Conservation (phyloP, 35 echinoderm and acorn worm genomes). For the Patiria miniata region DNA sequence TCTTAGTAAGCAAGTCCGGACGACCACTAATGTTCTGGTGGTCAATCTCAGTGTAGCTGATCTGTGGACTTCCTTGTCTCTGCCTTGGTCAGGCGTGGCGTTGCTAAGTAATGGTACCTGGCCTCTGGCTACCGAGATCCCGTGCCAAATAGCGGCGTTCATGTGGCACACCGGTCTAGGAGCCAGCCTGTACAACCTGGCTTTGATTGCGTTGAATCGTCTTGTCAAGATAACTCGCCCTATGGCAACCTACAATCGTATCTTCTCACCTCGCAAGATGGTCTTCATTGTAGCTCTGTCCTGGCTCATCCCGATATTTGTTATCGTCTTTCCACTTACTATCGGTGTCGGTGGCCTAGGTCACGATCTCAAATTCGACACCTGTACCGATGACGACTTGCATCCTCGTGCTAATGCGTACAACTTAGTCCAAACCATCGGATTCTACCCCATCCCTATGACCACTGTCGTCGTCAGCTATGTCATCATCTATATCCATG, state of each 20-base stretch:
- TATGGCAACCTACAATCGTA: slow-evolving; percentile 21
- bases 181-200: too few relatives aligned
- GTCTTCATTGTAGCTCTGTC: too few relatives aligned
- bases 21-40: too few relatives aligned
- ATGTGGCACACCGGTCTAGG: too few relatives aligned
- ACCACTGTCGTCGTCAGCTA: too few relatives aligned
- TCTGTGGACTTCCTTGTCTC: too few relatives aligned
- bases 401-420: slow-evolving; percentile 48
- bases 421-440: slow-evolving; percentile 24
- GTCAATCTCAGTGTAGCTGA: too few relatives aligned
- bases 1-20: too few relatives aligned
- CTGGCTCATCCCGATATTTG: slow-evolving; percentile 54
- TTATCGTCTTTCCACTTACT: not conserved
- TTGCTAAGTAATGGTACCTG: slow-evolving; percentile 55
- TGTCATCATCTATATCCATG: slow-evolving; percentile 43
- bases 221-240: slow-evolving; percentile 61
- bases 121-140: slow-evolving; percentile 58
- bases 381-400: slow-evolving; percentile 36
- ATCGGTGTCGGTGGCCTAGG: too few relatives aligned
- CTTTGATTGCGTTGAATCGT: too few relatives aligned
- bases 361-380: slow-evolving; percentile 42
- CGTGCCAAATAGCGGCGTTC: too few relatives aligned
- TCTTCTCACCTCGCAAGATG: too few relatives aligned
- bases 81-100: slow-evolving; percentile 62
- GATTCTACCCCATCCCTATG: slow-evolving; percentile 62